Conservation (phyloP, 1,140 invertebrate genomes). For the Colletes latitarsis region DNA sequence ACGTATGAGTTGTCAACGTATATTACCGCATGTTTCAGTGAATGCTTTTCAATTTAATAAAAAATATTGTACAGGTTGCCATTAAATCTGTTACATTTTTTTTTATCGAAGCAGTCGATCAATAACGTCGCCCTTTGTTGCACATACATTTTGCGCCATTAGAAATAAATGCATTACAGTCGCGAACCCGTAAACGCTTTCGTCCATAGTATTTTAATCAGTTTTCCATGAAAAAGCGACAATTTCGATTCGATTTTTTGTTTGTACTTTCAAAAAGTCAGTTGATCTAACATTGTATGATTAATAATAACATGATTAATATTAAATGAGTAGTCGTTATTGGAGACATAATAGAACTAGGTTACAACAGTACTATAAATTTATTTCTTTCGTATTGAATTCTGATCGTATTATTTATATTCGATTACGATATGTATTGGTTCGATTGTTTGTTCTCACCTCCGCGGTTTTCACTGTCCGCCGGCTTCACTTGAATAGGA, state of each 20-base stretch:
- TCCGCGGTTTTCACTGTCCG: slow-evolving; percentile 99
- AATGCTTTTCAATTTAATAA: slow-evolving; percentile 33
- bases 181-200: background rate
- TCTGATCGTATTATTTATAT: slow-evolving; percentile 5
- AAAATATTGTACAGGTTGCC: slow-evolving; percentile 32
- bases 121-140: slow-evolving; percentile 17
- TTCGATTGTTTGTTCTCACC: slow-evolving; percentile 84
- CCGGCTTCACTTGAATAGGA: slow-evolving; percentile 99
- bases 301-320: no score
- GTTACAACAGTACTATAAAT: background rate
- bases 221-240: background rate
- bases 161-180: background rate
- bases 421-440: slow-evolving; percentile 10
- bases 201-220: background rate
- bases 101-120: slow-evolving; percentile 20
- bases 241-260: no score
- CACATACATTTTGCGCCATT: background rate
- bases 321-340: no score
- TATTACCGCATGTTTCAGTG: slow-evolving; percentile 17
- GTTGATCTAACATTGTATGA: no score
- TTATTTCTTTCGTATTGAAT: background rate
- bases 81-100: slow-evolving; percentile 22
- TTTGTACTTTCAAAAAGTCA: no score
- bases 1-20: slow-evolving; percentile 39
- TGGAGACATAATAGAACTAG: background rate